Evolutionary conservation across 2,113 vertebrate genomes (phyloP).

Genomic region (Platysteira castanea): DNA sequence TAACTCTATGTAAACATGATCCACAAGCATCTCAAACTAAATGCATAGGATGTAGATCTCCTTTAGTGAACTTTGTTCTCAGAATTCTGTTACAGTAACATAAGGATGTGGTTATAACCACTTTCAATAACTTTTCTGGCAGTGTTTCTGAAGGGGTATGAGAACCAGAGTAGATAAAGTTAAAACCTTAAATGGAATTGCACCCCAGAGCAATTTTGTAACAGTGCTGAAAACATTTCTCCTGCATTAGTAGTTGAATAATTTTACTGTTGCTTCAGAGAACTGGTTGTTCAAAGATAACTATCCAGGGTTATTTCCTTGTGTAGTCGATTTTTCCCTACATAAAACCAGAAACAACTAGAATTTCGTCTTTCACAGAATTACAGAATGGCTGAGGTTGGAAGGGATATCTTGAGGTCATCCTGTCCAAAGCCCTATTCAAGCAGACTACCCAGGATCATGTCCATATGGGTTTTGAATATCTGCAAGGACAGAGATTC

Average conservation of each 20-base stretch:
- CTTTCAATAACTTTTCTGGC: not conserved
- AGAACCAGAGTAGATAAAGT: not conserved
- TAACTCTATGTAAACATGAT: not conserved
- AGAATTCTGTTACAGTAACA: not conserved
- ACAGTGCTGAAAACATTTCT: not conserved
- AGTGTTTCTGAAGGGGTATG: not conserved
- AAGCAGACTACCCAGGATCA: not conserved
- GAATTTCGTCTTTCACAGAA: not conserved
- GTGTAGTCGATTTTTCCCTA: not conserved
- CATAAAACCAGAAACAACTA: not conserved
- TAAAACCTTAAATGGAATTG: not conserved
- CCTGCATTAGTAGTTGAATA: not conserved
- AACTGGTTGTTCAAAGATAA: not conserved
- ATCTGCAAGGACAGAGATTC: not conserved
- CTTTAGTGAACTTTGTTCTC: not conserved
- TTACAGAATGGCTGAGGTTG: not conserved
- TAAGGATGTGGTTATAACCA: not conserved
- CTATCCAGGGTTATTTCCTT: not conserved
- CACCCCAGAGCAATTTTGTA: not conserved
- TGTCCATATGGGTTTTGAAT: not conserved
- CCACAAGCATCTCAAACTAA: not conserved
- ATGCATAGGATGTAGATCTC: not conserved
- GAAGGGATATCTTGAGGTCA: not conserved
- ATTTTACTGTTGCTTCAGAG: not conserved
- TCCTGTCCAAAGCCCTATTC: not conserved